Evolutionary conservation across 92 coral and sea anemone species (phyloP), one percentile per base, ranked within the genome.

Genomic region (Phymanthus crucifer): DNA sequence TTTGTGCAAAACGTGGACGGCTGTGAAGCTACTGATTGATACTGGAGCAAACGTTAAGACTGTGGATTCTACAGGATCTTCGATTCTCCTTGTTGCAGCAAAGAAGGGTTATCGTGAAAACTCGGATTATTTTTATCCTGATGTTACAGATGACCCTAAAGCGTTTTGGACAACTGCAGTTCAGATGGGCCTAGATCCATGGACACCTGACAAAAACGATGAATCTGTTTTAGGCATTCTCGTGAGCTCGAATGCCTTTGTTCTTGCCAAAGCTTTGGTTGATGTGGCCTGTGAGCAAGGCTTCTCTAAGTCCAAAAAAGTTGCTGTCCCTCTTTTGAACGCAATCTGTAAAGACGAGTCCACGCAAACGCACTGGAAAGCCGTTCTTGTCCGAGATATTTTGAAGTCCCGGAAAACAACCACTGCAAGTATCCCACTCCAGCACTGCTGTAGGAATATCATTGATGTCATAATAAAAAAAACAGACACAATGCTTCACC

Each of bases 181-280:
- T 29, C 12, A 68, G 4, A 21, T n/a, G 33, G 78, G 76, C n/a
- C 52, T 79, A 34, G 83, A 79, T 40, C 57, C 61, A 16, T 79
- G 48, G 83, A 43, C 58, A 67, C 33, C 64, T 32, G 65, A 79
- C 65, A 45, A 68, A 23, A 32, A 79, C 33, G 83, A 52, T 56
- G 83, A 66, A 5, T 66, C 83, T 34, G 75, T 79, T 34, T 79
- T 79, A 43, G 69, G 83, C 54, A 37, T 21, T 66, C 66, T 79
- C 12, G 32, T 79, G 9, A 3, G 40, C 6, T 24, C 57, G 1
- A 66, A 33, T 9, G 83, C 19, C 61, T 79, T 68, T 36, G 36
- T 26, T 32, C 34, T 79, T 18, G 19, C 65, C 21, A 35, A 52
- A 26, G 68, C 37, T 10, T 74, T 74, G 21, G 40, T 74, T 74